Conservation (phyloP, 1,140 invertebrate species). For the Triops cancriformis region DNA sequence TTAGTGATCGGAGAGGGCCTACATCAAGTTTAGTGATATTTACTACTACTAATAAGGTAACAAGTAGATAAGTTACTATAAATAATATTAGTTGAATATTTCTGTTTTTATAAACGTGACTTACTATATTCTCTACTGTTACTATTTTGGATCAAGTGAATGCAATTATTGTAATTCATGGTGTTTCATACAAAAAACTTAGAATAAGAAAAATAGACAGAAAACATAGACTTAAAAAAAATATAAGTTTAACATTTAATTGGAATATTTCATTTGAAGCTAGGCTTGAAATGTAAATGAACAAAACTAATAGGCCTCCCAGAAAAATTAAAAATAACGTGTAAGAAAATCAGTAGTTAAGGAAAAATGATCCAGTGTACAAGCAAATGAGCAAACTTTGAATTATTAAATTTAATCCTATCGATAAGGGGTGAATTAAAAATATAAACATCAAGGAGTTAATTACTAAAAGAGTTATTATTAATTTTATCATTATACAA, state of each 20-base stretch:
- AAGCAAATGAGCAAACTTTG: constrained; percentile 29
- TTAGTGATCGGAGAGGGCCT: constrained; percentile 26
- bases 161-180: not conserved
- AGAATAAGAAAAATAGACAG: constrained; percentile 12
- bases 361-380: constrained; percentile 8
- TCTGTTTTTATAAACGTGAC: too few species aligned
- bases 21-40: constrained; percentile 27
- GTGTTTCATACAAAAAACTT: not conserved
- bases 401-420: constrained; percentile 26
- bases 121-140: too few species aligned
- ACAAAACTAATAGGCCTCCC: constrained; percentile 33
- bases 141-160: not conserved
- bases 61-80: constrained; percentile 30
- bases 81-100: constrained; percentile 8
- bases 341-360: constrained; percentile 29
- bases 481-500: constrained; percentile 23
- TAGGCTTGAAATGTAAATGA: constrained; percentile 32
- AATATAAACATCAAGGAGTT: constrained; percentile 20
- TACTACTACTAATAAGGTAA: constrained; percentile 30
- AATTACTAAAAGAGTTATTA: not conserved
- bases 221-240: constrained; percentile 16
- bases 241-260: not conserved
- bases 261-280: constrained; percentile 31
- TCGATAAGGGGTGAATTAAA: constrained; percentile 22
- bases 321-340: constrained; percentile 34